phyloP scores from a whole-genome alignment of 2,888 invertebrate species.

The Lithophane ornitopus region DNA sequence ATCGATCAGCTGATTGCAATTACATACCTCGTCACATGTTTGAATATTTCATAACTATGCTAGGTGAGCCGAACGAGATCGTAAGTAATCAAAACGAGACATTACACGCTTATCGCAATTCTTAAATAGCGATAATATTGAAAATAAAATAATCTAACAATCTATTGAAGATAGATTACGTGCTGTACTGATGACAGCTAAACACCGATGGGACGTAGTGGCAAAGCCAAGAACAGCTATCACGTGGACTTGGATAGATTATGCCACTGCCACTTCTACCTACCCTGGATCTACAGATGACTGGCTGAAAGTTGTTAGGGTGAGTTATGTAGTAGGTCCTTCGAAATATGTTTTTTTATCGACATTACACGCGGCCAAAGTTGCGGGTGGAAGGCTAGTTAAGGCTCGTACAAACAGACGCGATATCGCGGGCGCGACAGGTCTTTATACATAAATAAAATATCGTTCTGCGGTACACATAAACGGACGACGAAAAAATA shows the following conservation, averaged over 20 bases:
- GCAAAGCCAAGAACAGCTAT: not conserved
- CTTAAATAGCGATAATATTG: slow-evolving; percentile 22
- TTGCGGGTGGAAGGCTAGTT: not conserved
- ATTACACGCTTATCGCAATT: slow-evolving; percentile 28
- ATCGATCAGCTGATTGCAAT: not conserved
- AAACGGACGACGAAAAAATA: not conserved
- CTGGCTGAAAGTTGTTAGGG: not conserved
- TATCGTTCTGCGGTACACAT: not conserved
- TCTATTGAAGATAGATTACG: slow-evolving; percentile 3
- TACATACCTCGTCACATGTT: not conserved
- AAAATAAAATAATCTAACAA: slow-evolving; percentile 22
- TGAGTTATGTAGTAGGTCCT: not conserved
- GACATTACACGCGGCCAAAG: no score
- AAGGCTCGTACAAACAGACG: no score
- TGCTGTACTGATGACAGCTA: not conserved
- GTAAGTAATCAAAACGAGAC: slow-evolving; percentile 14
- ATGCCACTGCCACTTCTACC: not conserved
- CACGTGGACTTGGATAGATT: not conserved
- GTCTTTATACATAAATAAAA: no score
- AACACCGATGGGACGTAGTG: not conserved
- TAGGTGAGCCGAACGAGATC: not conserved
- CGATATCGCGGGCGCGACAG: no score
- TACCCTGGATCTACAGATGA: not conserved
- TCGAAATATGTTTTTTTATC: no score
- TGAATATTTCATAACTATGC: not conserved